A percentile compares a stretch with the other conserved stretches of the same genome.
phyloP scores from a whole-genome alignment of 2,888 invertebrate species.

The Drosophila stalkeri region DNA sequence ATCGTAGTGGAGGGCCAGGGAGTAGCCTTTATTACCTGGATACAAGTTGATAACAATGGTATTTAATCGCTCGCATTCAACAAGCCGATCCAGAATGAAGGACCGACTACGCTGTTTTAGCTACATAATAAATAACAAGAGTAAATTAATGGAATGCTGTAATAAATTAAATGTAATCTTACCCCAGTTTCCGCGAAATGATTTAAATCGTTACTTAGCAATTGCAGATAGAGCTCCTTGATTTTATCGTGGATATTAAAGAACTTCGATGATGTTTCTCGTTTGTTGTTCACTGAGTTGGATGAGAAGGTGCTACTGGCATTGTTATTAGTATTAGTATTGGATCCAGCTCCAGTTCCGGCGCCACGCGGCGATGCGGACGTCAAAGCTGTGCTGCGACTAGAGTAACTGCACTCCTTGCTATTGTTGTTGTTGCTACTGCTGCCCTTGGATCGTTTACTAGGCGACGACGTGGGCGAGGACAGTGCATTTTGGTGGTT shows the following conservation, averaged over 20 bases:
- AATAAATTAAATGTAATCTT: constrained; percentile 45
- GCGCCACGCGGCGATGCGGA: constrained; percentile 61
- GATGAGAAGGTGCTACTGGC: constrained; percentile 51
- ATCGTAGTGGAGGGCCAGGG: constrained; percentile 85
- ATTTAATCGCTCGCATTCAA: constrained; percentile 93
- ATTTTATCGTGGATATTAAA: constrained; percentile 85
- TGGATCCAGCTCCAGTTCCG: constrained; percentile 37
- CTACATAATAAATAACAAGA: constrained; percentile 58
- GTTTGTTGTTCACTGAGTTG: constrained; percentile 45
- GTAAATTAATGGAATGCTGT: background rate
- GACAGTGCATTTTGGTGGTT: constrained; percentile 68
- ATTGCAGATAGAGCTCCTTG: constrained; percentile 83
- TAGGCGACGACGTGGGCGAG: constrained; percentile 82
- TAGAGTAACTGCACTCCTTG: constrained; percentile 70
- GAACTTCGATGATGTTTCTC: constrained; percentile 71
- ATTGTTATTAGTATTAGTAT: constrained; percentile 39
- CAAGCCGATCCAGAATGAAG: constrained; percentile 93
- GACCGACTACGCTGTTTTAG: constrained; percentile 86
- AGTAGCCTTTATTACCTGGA: constrained; percentile 96
- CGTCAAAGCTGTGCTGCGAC: constrained; percentile 70
- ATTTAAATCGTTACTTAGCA: constrained; percentile 84
- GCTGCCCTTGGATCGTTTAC: constrained; percentile 80
- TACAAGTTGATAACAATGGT: constrained; percentile 96
- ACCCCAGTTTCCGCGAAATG: constrained; percentile 84
- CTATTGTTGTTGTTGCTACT: constrained; percentile 37